A percentile compares a stretch with the other conserved stretches of the same genome.
phyloP scores from a whole-genome alignment of 2,113 vertebrate species.

The Hippocampus mohnikei region DNA sequence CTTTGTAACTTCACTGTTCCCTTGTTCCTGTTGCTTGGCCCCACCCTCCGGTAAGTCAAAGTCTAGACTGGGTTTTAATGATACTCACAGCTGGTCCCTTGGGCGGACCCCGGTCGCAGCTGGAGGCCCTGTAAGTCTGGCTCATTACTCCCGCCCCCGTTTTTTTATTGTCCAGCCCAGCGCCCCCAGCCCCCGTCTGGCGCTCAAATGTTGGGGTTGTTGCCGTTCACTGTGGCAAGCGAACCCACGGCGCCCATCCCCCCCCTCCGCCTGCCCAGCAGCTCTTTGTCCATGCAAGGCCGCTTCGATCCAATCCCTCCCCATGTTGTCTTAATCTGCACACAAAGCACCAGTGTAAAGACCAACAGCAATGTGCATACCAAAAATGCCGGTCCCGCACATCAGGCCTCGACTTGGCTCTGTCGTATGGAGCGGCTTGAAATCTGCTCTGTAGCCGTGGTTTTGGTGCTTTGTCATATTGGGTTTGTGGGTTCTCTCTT shows the following conservation, averaged over 20 bases:
- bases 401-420: slow-evolving; percentile 17
- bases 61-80: slow-evolving; percentile 79
- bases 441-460: slow-evolving; percentile 24
- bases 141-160: slow-evolving; percentile 23
- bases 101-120: slow-evolving; percentile 50
- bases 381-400: slow-evolving; percentile 18
- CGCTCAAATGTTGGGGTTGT: slow-evolving; percentile 43
- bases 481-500: too few relatives aligned
- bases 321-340: slow-evolving; percentile 76
- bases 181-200: slow-evolving; percentile 51
- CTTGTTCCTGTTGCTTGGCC: slow-evolving; percentile 38
- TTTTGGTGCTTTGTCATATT: not conserved
- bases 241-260: slow-evolving; percentile 37
- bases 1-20: slow-evolving; percentile 41
- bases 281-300: slow-evolving; percentile 67
- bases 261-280: slow-evolving; percentile 16
- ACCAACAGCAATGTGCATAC: slow-evolving; percentile 70
- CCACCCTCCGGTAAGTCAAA: slow-evolving; percentile 61
- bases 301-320: slow-evolving; percentile 64
- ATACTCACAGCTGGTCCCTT: slow-evolving; percentile 67
- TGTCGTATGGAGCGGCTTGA: slow-evolving; percentile 28
- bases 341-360: slow-evolving; percentile 78
- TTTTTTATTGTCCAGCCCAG: slow-evolving; percentile 43
- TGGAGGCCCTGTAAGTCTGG: slow-evolving; percentile 40
- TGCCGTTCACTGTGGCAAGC: slow-evolving; percentile 43